Evolutionary conservation across 1,140 invertebrate species (phyloP), one percentile per base, ranked within the genome.

Genomic region (Prorops nasuta): DNA sequence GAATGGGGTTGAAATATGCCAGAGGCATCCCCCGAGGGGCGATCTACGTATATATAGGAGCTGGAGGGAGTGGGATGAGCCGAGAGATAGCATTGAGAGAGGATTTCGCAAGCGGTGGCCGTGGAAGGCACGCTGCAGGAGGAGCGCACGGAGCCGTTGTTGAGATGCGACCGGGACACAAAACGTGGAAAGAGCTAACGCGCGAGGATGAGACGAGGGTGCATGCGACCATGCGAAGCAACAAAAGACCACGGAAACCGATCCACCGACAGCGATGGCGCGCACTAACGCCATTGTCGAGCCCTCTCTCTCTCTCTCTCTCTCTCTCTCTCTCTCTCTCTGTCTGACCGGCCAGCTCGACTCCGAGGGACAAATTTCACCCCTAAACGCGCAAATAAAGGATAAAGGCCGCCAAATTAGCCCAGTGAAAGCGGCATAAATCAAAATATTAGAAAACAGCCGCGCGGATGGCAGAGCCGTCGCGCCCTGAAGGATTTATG

Each of bases 371-470:
- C 62, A 66, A 72, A 72, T 73, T 71, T 71, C 62, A 69, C 58
- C 62, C 65, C 58, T 56, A 72, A 69, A 69, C 64, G 60, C 58
- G 67, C 64, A 71, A 72, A 74, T 73, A 71, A 73, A 69, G 64
- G 59, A 71, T 73, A 66, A 70, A 67, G 56, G 59, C 49, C 55
- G 53, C 51, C 55, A 72, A 75, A 74, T 74, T 74, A 60, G 58
- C 51, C 60, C 57, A 69, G 71, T 68, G 67, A 71, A 73, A 75
- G 70, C 60, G 63, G 53, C 64, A 72, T 74, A 72, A 72, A 75
- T 74, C 69, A 72, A 72, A 75, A 74, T 71, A 71, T 69, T 69
- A 74, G 69, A 75, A 73, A 72, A 72, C 65, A 71, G 54, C 58
- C 49, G 53, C 62, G 50, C 34, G 50, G 40, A 54, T 46, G 42